These are phyloP conservation scores for Tympanuchus pallidicinctus DNA, from an alignment of 2,113 vertebrate species.

Conservation along the genomic window DNA sequence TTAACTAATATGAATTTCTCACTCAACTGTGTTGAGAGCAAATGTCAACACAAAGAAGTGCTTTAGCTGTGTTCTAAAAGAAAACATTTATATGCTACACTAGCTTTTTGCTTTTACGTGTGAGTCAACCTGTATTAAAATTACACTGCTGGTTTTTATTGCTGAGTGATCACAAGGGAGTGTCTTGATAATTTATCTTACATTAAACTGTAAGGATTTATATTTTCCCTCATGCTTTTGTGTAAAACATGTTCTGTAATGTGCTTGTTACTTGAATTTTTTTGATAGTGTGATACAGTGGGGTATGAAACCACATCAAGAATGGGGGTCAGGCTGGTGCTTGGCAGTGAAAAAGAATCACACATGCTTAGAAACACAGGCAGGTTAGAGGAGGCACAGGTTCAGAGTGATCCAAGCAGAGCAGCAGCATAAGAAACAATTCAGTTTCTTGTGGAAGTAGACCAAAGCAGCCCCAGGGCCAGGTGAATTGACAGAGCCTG, in stretches of 20 bases:
- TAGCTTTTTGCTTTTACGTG: neutral
- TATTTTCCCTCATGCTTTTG: neutral
- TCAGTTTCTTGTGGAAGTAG: neutral
- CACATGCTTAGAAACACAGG: neutral
- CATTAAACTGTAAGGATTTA: neutral
- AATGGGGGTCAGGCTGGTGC: neutral
- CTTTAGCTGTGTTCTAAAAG: neutral
- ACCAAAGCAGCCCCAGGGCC: neutral
- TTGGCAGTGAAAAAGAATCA: neutral
- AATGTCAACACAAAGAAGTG: neutral
- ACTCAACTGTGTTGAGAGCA: neutral
- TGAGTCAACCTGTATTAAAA: neutral
- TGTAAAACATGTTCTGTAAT: neutral
- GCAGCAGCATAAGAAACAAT: neutral
- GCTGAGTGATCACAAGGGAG: neutral
- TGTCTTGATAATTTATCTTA: neutral
- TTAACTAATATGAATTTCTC: neutral
- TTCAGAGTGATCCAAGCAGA: neutral
- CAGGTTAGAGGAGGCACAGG: neutral
- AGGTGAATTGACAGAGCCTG: neutral
- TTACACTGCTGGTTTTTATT: neutral
- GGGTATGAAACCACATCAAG: neutral
- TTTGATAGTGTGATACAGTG: neutral
- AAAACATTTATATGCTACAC: neutral
- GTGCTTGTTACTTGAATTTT: neutral